These are phyloP conservation scores for Tragelaphus oryx DNA, from an alignment of 2,797 vertebrate species.

Conservation along the genomic window DNA sequence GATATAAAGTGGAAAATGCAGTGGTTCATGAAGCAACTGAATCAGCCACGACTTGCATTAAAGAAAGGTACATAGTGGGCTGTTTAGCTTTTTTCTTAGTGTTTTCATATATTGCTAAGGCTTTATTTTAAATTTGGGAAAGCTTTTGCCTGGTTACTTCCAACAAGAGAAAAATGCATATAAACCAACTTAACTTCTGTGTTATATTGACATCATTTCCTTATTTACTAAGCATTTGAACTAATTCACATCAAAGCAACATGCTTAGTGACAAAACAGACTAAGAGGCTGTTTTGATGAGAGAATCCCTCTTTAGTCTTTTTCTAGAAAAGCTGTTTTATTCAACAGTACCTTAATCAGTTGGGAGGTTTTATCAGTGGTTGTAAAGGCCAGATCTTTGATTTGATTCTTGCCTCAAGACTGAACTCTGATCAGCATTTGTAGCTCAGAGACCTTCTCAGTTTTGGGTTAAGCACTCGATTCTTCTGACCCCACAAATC, in stretches of 20 bases:
- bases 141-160: neutral
- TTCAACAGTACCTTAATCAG: neutral
- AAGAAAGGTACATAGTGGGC: neutral
- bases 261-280: neutral
- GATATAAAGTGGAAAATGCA: neutral
- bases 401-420: neutral
- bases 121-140: neutral
- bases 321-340: neutral
- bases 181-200: neutral
- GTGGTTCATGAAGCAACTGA: neutral
- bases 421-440: neutral
- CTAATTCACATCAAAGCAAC: neutral
- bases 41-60: neutral
- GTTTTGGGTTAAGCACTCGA: neutral
- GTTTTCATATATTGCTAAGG: neutral
- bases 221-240: neutral
- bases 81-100: neutral
- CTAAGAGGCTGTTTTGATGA: neutral
- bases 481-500: neutral
- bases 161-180: neutral
- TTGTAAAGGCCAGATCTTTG: neutral
- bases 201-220: neutral
- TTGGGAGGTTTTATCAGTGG: neutral
- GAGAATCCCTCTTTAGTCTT: neutral
- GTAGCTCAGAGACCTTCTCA: neutral